These are phyloP conservation scores for Diarsia mendica DNA, from an alignment of 2,888 invertebrate species.

Conservation along the genomic window DNA sequence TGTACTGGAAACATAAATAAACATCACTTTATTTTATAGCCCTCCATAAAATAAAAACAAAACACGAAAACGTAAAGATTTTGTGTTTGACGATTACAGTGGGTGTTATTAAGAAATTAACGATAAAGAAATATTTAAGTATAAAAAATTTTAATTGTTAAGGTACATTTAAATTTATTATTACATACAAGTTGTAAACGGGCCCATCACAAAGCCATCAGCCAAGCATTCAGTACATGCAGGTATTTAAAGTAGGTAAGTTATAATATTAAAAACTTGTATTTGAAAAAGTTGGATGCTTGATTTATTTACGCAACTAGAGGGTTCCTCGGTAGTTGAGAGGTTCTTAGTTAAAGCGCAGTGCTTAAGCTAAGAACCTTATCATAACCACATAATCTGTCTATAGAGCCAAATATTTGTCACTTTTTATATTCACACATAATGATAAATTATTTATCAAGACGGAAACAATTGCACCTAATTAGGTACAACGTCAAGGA, in stretches of 20 bases:
- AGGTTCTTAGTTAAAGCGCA: too few relatives aligned
- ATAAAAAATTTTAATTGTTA: slow-evolving; percentile 9
- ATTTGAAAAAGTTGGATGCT: too few relatives aligned
- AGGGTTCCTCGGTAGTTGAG: too few relatives aligned
- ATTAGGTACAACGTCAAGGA: too few relatives aligned
- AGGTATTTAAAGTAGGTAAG: too few relatives aligned
- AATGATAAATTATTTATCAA: too few relatives aligned
- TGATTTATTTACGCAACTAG: too few relatives aligned
- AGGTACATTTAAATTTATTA: neutral
- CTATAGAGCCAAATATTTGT: neutral
- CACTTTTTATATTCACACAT: neutral
- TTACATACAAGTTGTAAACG: neutral
- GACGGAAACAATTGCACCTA: neutral
- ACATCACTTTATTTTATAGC: slow-evolving; percentile 8
- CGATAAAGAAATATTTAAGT: slow-evolving; percentile 12
- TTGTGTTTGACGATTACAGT: slow-evolving; percentile 3
- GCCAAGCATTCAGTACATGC: too few relatives aligned
- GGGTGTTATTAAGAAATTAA: slow-evolving; percentile 10
- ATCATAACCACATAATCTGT: neutral
- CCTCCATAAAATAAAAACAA: slow-evolving; percentile 18
- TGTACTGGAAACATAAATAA: slow-evolving; percentile 91
- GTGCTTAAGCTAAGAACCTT: neutral
- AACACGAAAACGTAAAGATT: slow-evolving; percentile 24
- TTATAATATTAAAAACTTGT: too few relatives aligned
- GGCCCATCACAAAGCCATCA: too few relatives aligned